Conservation (phyloP, 2,113 vertebrate species). For the Cochlearius cochlearius region DNA sequence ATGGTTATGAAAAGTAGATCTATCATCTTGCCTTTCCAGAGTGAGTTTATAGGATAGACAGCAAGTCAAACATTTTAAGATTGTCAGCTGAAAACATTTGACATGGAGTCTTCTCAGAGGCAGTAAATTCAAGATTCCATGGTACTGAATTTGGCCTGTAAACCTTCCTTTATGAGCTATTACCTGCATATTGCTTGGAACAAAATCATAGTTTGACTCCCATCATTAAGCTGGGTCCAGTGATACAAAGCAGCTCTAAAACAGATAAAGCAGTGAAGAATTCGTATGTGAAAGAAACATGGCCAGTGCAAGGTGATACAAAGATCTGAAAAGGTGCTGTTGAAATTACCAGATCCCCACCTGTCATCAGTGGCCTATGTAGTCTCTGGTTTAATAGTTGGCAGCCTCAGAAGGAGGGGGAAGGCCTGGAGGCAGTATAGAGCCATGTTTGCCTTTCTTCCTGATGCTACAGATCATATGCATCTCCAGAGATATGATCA, state of each 20-base stretch:
- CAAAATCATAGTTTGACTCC: not conserved
- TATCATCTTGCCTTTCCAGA: not conserved
- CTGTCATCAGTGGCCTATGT: not conserved
- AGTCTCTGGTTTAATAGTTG: not conserved
- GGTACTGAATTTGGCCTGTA: not conserved
- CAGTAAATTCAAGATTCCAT: not conserved
- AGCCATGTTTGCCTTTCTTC: not conserved
- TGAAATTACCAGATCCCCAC: not conserved
- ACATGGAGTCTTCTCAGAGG: not conserved
- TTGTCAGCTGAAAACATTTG: not conserved
- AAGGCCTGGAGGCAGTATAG: not conserved
- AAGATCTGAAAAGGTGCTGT: not conserved
- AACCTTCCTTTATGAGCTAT: not conserved
- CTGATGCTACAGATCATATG: not conserved
- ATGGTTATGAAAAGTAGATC: not conserved
- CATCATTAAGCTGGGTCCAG: not conserved
- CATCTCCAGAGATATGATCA: not conserved
- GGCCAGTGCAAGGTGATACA: not conserved
- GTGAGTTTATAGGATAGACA: not conserved
- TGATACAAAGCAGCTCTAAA: not conserved
- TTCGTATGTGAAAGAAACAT: not conserved
- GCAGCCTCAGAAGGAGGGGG: not conserved
- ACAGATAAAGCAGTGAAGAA: not conserved
- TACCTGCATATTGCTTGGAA: not conserved
- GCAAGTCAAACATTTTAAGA: not conserved